Conservation (phyloP, 2,113 vertebrate species). For the Etia nguti region DNA sequence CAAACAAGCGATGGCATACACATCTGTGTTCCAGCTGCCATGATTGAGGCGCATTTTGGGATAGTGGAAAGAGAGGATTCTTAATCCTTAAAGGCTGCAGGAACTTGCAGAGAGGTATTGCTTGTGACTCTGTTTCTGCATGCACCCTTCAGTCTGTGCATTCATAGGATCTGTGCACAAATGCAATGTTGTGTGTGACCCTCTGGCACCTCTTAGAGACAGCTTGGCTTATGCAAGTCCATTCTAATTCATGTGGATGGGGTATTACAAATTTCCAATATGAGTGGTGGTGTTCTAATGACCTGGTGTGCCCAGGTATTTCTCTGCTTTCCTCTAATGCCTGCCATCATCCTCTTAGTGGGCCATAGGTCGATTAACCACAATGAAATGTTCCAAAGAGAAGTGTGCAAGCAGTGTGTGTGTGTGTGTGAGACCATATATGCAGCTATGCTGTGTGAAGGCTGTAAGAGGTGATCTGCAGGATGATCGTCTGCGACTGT, state of each 20-base stretch:
- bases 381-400: conserved; percentile 32
- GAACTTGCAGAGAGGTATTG: not conserved
- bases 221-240: conserved; percentile 23
- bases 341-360: conserved; percentile 55
- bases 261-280: conserved; percentile 44
- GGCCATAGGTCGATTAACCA: conserved; percentile 34
- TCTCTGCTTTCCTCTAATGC: conserved; percentile 27
- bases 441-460: not conserved
- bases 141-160: not conserved
- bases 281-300: conserved; percentile 22
- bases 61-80: not conserved
- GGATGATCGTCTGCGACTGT: not conserved
- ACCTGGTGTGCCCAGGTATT: conserved; percentile 16
- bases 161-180: not conserved
- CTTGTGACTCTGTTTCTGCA: not conserved
- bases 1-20: not conserved
- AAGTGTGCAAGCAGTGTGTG: not conserved
- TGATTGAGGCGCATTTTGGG: not conserved
- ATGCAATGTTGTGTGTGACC: not conserved
- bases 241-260: conserved; percentile 26
- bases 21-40: conserved; percentile 2
- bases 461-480: not conserved
- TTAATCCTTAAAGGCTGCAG: not conserved
- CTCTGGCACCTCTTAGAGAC: not conserved
- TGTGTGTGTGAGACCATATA: not conserved